Base-by-base conservation (phyloP, 1,140 invertebrate species). In the Trichoplusia ni region DNA sequence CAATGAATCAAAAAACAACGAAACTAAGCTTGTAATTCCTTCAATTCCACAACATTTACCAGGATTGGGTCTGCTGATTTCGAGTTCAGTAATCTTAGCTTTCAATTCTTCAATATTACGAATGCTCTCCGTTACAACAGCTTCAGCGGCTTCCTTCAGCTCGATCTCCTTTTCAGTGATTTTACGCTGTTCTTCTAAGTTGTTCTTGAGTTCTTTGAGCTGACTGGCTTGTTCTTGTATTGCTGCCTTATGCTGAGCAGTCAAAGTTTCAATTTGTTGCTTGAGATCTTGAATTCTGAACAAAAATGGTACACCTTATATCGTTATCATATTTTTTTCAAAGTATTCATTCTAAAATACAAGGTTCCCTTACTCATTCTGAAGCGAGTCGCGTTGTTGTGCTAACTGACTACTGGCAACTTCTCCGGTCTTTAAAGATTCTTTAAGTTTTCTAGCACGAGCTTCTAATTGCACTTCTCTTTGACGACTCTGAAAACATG, bases 381-480 rank as follows among this genome's bases (percentile, higher is more conserved):
- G 79, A 7, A 90, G 58, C 25, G 73, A 51, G 65, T 90, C 80
- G 4, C 86, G 78, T 53, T 90, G 82, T 60, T 90, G 86, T 2
- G 68, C 62, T 64, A 89, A 64, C 13, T 89, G 82, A 56, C 25
- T 74, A 27, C 74, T 89, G 1, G 84, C 64, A 16, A 87, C 68
- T 82, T 90, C 86, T 7, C 84, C 84, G 47, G 86, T 90, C 64
- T 86, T 90, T 11, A 90, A 65, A 16, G 84, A 82, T 68, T 90
- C 87, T 66, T 80, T 87, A 44, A 89, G 66, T 61, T 90, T 90
- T 51, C 86, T 73, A 35, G 87, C 87, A 16, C 84, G 78, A 16
- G 84, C 81, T 77, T 89, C 87, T 35, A 89, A 33, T 35, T 85
- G 83, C 13, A 81, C 76, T 71, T 89, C 86, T 68, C 75, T 75